Evolutionary conservation across 2,888 invertebrate species (phyloP), one percentile per base, ranked within the genome.

Genomic region (Frankliniella fusca): DNA sequence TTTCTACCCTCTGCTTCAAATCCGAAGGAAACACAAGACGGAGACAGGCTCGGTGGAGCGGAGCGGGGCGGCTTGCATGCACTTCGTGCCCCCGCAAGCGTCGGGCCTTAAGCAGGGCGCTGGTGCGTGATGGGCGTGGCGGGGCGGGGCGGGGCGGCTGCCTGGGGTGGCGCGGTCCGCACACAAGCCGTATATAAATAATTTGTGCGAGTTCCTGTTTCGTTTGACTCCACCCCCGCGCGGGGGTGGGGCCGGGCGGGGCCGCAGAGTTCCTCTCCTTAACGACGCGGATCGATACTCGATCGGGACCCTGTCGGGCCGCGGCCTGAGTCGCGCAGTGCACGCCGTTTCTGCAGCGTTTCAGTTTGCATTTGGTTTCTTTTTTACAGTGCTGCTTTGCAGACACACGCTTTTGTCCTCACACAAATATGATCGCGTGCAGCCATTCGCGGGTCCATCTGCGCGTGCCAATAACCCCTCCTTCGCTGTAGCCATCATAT

Each of bases 61-160:
- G 7, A 5, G 70, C 54, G 70, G 70, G 23, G 70, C 12, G 70
- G 70, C 10, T 11, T 23, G 70, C 70, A 23, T 70, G 70, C 61
- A 11, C 20, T 18, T n/a, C 70, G 70, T 76, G 70, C 23, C 2
- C 11, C 70, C 70, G 70, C 70, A 76, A 76, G 70, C 70, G 70
- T 8, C 70, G 70, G 23, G 70, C 27, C 70, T 76, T 76, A 76
- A 76, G 27, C 70, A 76, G 70, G 70, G 70, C 54, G 70, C 23
- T 76, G 27, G 27, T 23, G 70, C 23, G 70, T 38, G 38, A 38
- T 2, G 38, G 38, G 38, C 38, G 38, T 2, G 38, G 38, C 38
- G 38, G 38, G 5, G 38, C 38, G 38, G 38, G 38, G 54, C 15
- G 15, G 54, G 38, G 38, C 38, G 54, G 54, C 54, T 54, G 54